Conservation (phyloP, 2,797 vertebrate species). For the Myiothlypis coronata region DNA sequence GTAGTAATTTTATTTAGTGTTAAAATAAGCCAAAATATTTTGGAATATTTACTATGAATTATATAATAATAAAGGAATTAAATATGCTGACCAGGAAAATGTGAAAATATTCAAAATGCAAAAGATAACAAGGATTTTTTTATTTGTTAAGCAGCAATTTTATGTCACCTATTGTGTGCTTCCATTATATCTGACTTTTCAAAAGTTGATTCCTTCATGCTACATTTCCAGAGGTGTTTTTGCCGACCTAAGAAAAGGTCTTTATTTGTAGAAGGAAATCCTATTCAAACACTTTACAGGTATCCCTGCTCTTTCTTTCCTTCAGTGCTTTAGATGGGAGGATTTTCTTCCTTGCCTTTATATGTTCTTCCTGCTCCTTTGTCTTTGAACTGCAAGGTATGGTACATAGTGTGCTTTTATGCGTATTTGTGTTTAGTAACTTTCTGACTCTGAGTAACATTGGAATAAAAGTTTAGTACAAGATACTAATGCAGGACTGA, state of each 20-base stretch:
- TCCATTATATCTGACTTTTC: not conserved
- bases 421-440: not conserved
- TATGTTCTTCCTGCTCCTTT: not conserved
- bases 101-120: not conserved
- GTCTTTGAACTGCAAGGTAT: not conserved
- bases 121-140: not conserved
- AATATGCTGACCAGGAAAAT: not conserved
- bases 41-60: not conserved
- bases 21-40: not conserved
- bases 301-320: not conserved
- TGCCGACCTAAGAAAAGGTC: not conserved
- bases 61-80: not conserved
- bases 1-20: not conserved
- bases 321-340: not conserved
- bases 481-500: not conserved
- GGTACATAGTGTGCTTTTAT: accelerated
- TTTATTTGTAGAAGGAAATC: not conserved
- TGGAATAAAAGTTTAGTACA: not conserved
- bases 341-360: not conserved
- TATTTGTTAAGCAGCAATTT: not conserved
- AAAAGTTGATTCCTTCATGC: not conserved
- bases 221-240: not conserved
- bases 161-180: not conserved
- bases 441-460: not conserved
- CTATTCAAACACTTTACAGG: not conserved